A percentile compares a stretch with the other conserved stretches of the same genome.
Conservation (phyloP, 2,888 invertebrate species). For the Anarsia innoxiella region DNA sequence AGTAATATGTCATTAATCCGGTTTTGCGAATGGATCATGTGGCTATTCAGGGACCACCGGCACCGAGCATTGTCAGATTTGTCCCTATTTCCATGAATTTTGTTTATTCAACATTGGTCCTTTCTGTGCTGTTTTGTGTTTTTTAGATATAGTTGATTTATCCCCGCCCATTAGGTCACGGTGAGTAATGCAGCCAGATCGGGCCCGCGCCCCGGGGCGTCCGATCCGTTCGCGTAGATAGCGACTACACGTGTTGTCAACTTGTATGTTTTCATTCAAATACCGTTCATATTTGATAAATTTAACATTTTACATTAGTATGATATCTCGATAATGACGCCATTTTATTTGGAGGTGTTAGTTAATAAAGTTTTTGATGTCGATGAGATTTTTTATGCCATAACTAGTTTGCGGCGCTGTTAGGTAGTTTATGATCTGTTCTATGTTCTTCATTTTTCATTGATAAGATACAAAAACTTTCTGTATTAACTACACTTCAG, state of each 20-base stretch:
- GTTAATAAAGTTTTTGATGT: constrained; percentile 43
- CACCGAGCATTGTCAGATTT: constrained; percentile 59
- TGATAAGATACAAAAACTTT: no score
- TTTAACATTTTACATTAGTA: constrained; percentile 63
- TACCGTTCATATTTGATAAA: constrained; percentile 65
- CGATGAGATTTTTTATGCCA: constrained; percentile 16
- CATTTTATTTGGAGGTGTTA: constrained; percentile 55
- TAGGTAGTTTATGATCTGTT: no score
- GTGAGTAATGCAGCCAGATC: constrained; percentile 61
- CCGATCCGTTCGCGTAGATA: constrained; percentile 67
- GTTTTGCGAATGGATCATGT: constrained; percentile 42
- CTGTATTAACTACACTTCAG: no score
- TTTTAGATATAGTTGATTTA: constrained; percentile 67
- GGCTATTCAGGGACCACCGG: constrained; percentile 51
- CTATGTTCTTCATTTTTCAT: no score
- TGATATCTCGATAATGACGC: constrained; percentile 60
- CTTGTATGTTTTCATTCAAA: constrained; percentile 73
- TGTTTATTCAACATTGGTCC: constrained; percentile 65
- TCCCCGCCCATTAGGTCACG: constrained; percentile 69
- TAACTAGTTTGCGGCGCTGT: constrained; percentile 12
- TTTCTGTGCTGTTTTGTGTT: constrained; percentile 52
- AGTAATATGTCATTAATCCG: constrained; percentile 11
- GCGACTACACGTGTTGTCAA: constrained; percentile 71
- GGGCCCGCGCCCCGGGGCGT: constrained; percentile 57
- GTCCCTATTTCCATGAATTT: constrained; percentile 72